Base-by-base conservation (phyloP, 2,888 invertebrate species). In the Kryphioiulus occultus region DNA sequence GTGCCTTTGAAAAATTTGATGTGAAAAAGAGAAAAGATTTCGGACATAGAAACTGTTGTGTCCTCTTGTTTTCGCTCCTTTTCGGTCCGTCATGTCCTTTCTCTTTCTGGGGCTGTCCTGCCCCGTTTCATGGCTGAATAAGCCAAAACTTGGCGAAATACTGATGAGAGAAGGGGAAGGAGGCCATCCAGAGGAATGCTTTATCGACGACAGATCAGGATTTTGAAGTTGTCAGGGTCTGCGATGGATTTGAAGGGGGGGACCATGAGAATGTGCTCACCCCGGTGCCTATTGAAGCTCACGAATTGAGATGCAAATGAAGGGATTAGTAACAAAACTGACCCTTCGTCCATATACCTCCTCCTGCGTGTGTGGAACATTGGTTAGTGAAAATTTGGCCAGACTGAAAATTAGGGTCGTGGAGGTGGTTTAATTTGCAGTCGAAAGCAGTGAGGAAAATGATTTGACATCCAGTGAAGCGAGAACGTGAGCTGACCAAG, bases 251-350 rank as follows among this genome's bases (percentile, higher is more conserved):
- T 32, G 32, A 39, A 39, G 35, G 2, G 35, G 32, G 84, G 39
- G 22, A 84, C 39, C 39, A 19, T 30, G 39, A 39, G 39, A 84
- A 84, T 84, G 35, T 83, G 83, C 26, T 35, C 35, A 30, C 35
- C 83, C 35, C 83, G 26, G 26, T 83, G 7, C 32, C 84, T 85
- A 44, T 85, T 85, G 47, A 85, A 19, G 32, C 47, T 44, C 85
- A 44, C 47, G 47, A 85, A 85, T 85, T 85, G 85, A 85, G 39
- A 85, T 85, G 85, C 85, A 85, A 85, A 85, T 85, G 85, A 85
- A 19, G 44, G 85, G 85, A 85, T 85, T 85, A 85, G 85, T 85
- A 85, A 85, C 85, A 85, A n/a, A 22, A 30, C 42, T 85, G 85
- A 85, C 85, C 85, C 85, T 85, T 85, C 26, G 42, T 85, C 47